Percentiles rank a stretch among this genome's conserved stretches.
These are phyloP conservation scores for Picathartes gymnocephalus DNA, from an alignment of 2,113 vertebrate genomes.

Conservation along the genomic window DNA sequence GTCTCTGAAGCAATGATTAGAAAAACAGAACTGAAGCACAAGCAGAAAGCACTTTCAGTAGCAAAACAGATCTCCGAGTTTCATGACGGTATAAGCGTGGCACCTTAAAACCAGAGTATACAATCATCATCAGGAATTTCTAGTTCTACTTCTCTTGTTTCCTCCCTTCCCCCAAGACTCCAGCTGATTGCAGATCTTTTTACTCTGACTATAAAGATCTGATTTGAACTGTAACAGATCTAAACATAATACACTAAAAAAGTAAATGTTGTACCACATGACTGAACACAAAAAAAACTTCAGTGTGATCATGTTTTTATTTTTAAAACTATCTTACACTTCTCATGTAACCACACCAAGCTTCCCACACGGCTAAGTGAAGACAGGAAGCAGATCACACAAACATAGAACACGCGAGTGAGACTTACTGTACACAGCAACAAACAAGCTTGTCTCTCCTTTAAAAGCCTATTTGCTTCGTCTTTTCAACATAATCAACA, in stretches of 20 bases:
- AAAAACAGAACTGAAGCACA: background rate
- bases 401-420: background rate
- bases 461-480: background rate
- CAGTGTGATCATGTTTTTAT: background rate
- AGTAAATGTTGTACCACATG: background rate
- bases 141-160: background rate
- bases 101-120: background rate
- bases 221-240: background rate
- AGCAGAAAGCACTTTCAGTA: background rate
- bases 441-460: background rate
- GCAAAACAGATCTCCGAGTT: background rate
- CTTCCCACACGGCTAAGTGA: background rate
- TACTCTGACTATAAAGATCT: background rate
- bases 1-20: background rate
- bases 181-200: background rate
- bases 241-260: background rate
- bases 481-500: background rate
- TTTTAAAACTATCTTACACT: background rate
- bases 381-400: background rate
- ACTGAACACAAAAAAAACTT: background rate
- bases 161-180: background rate
- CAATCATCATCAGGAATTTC: background rate
- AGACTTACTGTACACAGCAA: accelerated
- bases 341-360: background rate
- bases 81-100: accelerated